phyloP scores from a whole-genome alignment of 2,888 invertebrate species.

The Microplitis manilae region DNA sequence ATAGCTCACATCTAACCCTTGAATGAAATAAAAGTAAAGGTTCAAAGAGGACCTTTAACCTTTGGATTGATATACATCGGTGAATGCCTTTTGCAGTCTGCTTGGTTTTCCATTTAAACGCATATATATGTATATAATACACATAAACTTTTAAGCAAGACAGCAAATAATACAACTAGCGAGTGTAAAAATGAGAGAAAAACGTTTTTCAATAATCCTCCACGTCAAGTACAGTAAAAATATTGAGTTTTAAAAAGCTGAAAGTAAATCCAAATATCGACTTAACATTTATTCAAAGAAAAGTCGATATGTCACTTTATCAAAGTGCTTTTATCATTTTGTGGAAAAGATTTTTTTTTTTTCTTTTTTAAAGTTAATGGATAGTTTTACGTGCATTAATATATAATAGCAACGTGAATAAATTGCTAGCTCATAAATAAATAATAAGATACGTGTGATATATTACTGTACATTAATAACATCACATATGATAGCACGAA shows the following conservation, averaged over 20 bases:
- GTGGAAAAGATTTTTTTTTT: background rate
- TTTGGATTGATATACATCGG: background rate
- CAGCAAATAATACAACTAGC: background rate
- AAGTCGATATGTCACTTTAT: too few relatives aligned
- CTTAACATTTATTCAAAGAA: background rate
- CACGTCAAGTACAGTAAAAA: background rate
- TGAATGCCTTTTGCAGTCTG: background rate
- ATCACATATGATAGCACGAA: slow-evolving; percentile 25
- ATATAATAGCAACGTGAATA: background rate
- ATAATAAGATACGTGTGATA: background rate
- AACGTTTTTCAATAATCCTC: background rate
- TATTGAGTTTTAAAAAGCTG: background rate
- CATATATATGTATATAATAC: background rate
- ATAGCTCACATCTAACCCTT: background rate
- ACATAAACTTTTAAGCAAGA: background rate
- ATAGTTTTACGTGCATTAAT: background rate
- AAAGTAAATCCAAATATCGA: background rate
- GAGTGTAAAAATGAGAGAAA: background rate
- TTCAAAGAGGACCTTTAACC: background rate
- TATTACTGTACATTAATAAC: background rate
- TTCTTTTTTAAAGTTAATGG: background rate
- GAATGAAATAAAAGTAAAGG: background rate
- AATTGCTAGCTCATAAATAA: background rate
- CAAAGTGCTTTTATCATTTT: too few relatives aligned
- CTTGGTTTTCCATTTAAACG: background rate